Base-by-base conservation (phyloP, 2,797 vertebrate species). In the Phrynocephalus guinanensis region DNA sequence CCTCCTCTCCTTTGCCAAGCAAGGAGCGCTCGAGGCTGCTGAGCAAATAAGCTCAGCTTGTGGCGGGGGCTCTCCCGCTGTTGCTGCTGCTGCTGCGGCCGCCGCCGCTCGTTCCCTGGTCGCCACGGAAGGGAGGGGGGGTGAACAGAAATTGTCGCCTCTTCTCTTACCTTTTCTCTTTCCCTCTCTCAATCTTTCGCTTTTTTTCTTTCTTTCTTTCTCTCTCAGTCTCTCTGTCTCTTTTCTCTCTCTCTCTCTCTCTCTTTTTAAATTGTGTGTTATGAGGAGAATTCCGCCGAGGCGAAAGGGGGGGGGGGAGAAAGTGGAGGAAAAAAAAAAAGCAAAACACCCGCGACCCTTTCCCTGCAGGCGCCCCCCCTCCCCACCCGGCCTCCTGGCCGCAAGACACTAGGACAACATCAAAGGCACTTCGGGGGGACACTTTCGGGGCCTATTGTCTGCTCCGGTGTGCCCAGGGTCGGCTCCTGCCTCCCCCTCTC, bases 381-480 rank as follows among this genome's bases (percentile, higher is more conserved):
- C n/a, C 20, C 76, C 95, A 90, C 93, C 96, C 95, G 93, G 95
- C 89, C 96, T 95, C 96, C 96, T 89, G 96, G 96, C 95, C 95
- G 95, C 96, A 96, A 97, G 98, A 97, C 97, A 95, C 96, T 94
- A 95, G 97, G 97, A 96, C 97, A 96, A 96, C 96, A 95, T 96
- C 96, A 97, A 97, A 97, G 97, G 97, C 97, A 97, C 96, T 98
- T 97, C 95, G 97, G 95, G 98, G 97, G 97, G 96, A 97, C 96
- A 97, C 97, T 97, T 95, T 95, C 97, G 97, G 97, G 97, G 97
- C 97, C 96, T 98, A 97, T 97, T 97, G 97, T 97, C 96, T 96
- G 97, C 96, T 97, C 96, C 91, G 94, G 94, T 95, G 96, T 93
- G 97, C 95, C 96, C 95, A 95, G 96, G 95, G 95, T 96, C 90